phyloP scores from a whole-genome alignment of 2,797 vertebrate genomes.

The Tragelaphus eurycerus region DNA sequence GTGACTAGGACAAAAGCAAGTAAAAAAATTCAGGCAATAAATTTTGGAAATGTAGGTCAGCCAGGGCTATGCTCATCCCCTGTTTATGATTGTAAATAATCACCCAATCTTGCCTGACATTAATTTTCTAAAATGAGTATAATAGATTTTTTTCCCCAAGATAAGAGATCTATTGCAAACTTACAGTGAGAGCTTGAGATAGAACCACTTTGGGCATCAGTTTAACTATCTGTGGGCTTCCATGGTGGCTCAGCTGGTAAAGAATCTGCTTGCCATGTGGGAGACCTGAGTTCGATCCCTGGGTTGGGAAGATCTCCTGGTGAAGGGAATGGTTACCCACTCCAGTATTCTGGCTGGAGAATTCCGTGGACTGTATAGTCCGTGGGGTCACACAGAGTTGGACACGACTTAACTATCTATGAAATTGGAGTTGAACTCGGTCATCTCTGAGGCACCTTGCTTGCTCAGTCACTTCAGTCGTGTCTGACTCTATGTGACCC shows the following conservation, averaged over 20 bases:
- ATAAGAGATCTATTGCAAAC: background rate
- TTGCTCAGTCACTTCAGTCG: background rate
- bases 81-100: background rate
- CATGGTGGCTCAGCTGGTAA: background rate
- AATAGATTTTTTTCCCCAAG: background rate
- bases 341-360: background rate
- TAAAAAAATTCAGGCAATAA: background rate
- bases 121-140: background rate
- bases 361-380: background rate
- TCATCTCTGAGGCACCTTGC: background rate
- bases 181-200: background rate
- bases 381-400: background rate
- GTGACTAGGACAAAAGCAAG: background rate
- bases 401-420: background rate
- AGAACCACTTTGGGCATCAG: background rate
- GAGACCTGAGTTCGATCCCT: background rate
- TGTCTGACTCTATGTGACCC: fast-evolving
- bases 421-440: background rate
- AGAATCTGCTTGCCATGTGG: background rate
- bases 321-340: background rate
- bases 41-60: background rate
- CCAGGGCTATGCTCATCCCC: background rate
- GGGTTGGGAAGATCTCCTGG: background rate
- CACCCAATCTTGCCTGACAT: background rate
- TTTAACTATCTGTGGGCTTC: background rate